These are phyloP conservation scores for Enteromius viviparus DNA, from an alignment of 2,797 vertebrate species.

Conservation along the genomic window DNA sequence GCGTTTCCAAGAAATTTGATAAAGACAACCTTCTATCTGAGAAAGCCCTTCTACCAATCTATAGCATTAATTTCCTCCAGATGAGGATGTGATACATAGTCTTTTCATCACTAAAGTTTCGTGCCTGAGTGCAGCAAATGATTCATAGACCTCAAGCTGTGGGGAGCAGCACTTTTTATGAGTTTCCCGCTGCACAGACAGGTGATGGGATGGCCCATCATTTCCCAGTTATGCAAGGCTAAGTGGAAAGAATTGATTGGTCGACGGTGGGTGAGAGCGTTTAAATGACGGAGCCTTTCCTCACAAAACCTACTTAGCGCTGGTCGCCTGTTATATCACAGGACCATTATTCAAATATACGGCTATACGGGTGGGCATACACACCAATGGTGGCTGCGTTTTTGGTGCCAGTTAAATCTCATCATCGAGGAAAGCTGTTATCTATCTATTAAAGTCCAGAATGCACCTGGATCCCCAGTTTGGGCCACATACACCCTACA, in stretches of 20 bases:
- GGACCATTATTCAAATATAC: slow-evolving; percentile 48
- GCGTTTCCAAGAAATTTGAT: neutral
- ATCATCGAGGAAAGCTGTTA: slow-evolving; percentile 35
- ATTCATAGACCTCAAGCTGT: slow-evolving; percentile 55
- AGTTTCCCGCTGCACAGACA: slow-evolving; percentile 49
- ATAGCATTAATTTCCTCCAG: slow-evolving; percentile 23
- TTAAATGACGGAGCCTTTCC: slow-evolving; percentile 31
- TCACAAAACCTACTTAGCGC: slow-evolving; percentile 48
- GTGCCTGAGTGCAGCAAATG: slow-evolving; percentile 25
- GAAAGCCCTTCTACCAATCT: slow-evolving; percentile 7
- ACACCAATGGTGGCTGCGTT: slow-evolving; percentile 10
- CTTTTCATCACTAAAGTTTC: slow-evolving; percentile 34
- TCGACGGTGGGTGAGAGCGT: neutral
- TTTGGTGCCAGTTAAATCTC: slow-evolving; percentile 36
- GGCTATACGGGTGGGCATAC: slow-evolving; percentile 16
- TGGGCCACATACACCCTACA: slow-evolving; percentile 16
- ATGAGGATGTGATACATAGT: slow-evolving; percentile 13
- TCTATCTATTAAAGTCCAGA: slow-evolving; percentile 42
- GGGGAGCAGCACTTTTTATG: slow-evolving; percentile 55
- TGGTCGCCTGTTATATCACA: slow-evolving; percentile 36
- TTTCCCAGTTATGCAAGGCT: slow-evolving; percentile 49
- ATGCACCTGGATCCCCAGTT: slow-evolving; percentile 44
- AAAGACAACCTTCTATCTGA: neutral
- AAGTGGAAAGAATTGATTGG: slow-evolving; percentile 50
- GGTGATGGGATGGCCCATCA: slow-evolving; percentile 59